Base-by-base conservation (phyloP, 30 jellyfish, hydroid and myxozoan species). In the Aurelia sp. region DNA sequence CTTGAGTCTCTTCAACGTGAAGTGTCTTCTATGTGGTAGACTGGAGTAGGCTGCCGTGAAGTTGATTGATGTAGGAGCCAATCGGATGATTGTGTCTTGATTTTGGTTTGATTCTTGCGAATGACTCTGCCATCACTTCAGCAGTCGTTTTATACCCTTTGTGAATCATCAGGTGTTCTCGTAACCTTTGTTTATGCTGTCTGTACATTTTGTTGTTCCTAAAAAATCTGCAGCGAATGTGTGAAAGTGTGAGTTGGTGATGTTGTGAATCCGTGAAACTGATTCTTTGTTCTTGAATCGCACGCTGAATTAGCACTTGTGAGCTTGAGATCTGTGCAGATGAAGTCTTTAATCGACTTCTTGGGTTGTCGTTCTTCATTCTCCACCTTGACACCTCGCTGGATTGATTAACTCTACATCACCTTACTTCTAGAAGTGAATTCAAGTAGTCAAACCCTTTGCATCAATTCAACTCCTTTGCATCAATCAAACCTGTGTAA, bases 251-350 rank as follows among this genome's bases (percentile, higher is more conserved):
- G 35, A n/a, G 12, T 59, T 1, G 27, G 13, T 12, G 35, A 18
- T 11, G 55, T 44, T 44, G 55, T 44, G 55, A 44, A 59, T 22
- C 69, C 30, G 35, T 59, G 69, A 59, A 59, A n/a, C 12, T 59
- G 6, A 21, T n/a, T 22, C 35, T 11, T 59, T 59, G 69, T 59
- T 59, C 69, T 22, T 22, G 3, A 59, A 59, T 59, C 69, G 13
- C 69, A 4, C 69, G 35, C 69, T 8, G 69, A 59, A 59, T 59
- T 59, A 18, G 13, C 35, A 18, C 13, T n/a, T 59, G 30, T 4
- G 69, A 59, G 35, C 69, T 18, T 59, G 35, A 59, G 69, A 59
- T 22, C 69, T 59, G 69, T 30, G 69, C 69, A 59, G 69, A 59
- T 59, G 69, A 59, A 59, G 15, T 22, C 11, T 13, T n/a, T 59